Evolutionary conservation across 2,113 vertebrate genomes (phyloP).

Genomic region (Apus apus): DNA sequence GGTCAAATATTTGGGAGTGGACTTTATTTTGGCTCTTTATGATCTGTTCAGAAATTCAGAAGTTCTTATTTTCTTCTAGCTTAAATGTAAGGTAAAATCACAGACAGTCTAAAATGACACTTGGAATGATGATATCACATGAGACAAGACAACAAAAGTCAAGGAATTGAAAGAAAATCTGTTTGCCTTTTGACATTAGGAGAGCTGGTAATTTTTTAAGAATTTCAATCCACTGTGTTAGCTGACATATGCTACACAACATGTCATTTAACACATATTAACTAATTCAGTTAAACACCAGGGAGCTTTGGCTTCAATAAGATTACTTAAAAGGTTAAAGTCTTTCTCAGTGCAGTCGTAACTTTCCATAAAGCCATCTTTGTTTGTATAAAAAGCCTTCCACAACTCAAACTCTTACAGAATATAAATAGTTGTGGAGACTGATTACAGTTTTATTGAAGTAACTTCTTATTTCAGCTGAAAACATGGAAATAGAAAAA

Average conservation of each 20-base stretch:
- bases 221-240: background rate
- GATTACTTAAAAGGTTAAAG: constrained; percentile 55
- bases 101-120: background rate
- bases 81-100: background rate
- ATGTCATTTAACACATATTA: constrained; percentile 13
- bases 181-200: background rate
- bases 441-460: background rate
- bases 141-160: background rate
- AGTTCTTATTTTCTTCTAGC: background rate
- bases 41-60: background rate
- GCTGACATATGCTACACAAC: background rate
- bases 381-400: background rate
- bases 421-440: background rate
- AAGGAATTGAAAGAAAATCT: background rate
- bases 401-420: background rate
- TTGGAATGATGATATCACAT: background rate
- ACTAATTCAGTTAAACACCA: constrained; percentile 27
- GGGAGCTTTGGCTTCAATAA: constrained; percentile 28
- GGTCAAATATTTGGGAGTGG: background rate
- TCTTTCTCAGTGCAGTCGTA: background rate
- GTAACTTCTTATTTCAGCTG: background rate
- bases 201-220: background rate
- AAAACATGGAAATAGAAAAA: background rate
- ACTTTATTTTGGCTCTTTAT: background rate
- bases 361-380: background rate